These are phyloP conservation scores for Aphodius granarius DNA, from an alignment of 2,888 invertebrate species.

Conservation along the genomic window DNA sequence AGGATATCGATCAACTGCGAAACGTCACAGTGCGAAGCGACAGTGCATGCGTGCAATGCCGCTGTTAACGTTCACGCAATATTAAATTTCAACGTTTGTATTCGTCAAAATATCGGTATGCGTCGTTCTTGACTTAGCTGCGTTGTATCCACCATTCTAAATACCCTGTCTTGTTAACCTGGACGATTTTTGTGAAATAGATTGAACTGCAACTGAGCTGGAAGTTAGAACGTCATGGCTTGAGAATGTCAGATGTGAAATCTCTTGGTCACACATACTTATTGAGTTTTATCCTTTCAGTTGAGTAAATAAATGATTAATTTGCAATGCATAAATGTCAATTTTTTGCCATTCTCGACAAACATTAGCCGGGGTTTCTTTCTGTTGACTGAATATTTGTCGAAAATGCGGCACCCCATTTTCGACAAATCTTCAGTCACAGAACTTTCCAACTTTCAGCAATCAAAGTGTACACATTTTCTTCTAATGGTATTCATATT, in stretches of 20 bases:
- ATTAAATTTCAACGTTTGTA: neutral
- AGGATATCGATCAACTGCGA: neutral
- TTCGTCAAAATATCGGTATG: neutral
- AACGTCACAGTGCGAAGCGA: neutral
- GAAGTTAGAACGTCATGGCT: neutral
- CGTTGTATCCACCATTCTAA: neutral
- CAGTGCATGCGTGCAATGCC: neutral
- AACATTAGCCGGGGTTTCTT: too few species aligned
- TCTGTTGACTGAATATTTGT: too few species aligned
- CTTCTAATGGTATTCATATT: too few species aligned
- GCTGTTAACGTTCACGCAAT: neutral
- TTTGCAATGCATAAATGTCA: too few species aligned
- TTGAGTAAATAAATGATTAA: too few species aligned
- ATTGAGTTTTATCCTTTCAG: neutral
- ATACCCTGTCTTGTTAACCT: neutral
- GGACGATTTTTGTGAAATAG: neutral
- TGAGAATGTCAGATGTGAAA: neutral
- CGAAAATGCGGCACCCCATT: too few species aligned
- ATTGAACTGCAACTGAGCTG: neutral
- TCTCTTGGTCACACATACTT: neutral
- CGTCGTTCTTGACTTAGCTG: neutral
- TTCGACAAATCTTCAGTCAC: too few species aligned
- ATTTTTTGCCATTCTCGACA: too few species aligned
- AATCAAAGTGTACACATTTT: too few species aligned
- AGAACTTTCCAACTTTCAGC: too few species aligned